These are phyloP conservation scores for Lepidothrix coronata DNA, from an alignment of 2,113 vertebrate genomes.

Conservation along the genomic window DNA sequence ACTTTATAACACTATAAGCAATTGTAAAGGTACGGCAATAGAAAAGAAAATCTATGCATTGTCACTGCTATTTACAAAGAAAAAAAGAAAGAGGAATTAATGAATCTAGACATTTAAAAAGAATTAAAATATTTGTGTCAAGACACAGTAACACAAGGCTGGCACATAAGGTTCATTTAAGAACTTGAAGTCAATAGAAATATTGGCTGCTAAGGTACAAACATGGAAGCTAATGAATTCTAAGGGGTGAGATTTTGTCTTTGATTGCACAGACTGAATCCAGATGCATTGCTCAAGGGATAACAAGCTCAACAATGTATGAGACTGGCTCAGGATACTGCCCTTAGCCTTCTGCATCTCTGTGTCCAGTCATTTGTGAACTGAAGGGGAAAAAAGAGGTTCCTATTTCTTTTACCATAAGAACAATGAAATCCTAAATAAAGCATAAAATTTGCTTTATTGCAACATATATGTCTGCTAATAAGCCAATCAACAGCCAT, in stretches of 20 bases:
- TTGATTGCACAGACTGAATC: neutral
- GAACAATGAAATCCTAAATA: neutral
- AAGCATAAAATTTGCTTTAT: neutral
- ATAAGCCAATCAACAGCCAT: neutral
- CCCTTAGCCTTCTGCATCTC: neutral
- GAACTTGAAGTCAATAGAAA: neutral
- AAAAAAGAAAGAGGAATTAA: neutral
- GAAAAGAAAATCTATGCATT: neutral
- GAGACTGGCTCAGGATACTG: neutral
- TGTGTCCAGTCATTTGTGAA: neutral
- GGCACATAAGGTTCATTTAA: neutral
- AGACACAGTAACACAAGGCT: neutral
- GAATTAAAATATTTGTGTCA: neutral
- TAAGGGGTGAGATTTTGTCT: neutral
- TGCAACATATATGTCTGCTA: neutral
- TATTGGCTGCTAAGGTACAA: neutral
- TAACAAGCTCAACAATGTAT: neutral
- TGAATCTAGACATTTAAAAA: neutral
- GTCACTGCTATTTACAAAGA: neutral
- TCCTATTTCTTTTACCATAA: neutral
- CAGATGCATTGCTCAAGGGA: neutral
- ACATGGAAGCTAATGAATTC: neutral
- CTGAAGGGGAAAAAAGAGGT: rapidly evolving
- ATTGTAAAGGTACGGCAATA: neutral
- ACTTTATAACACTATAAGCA: neutral